phyloP scores from a whole-genome alignment of 2,888 invertebrate genomes.

The Drosophila acutilabella region DNA sequence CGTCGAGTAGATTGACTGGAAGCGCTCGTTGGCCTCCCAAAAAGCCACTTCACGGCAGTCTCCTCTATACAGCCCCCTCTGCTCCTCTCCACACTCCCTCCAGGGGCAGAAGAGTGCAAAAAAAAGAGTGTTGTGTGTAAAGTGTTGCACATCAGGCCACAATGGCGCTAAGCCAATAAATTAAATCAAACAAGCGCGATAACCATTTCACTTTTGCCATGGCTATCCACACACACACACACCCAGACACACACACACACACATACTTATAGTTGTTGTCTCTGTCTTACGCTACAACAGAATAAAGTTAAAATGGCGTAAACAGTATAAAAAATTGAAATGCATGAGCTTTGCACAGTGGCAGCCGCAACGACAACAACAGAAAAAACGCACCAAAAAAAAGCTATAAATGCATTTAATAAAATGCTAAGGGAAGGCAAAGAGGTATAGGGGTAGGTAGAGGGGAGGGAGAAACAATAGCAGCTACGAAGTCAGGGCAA shows the following conservation, averaged over 20 bases:
- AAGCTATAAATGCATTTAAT: conserved; percentile 66
- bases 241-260: conserved; percentile 34
- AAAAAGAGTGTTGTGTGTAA: conserved; percentile 63
- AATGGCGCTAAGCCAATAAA: conserved; percentile 83
- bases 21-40: conserved; percentile 55
- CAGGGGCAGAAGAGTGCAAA: not conserved
- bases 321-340: conserved; percentile 69
- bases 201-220: conserved; percentile 78
- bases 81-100: not conserved
- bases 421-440: conserved; percentile 33
- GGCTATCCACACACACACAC: conserved; percentile 56
- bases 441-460: not conserved
- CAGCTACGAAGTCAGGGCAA: conserved; percentile 12
- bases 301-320: conserved; percentile 73
- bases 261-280: conserved; percentile 18
- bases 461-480: not conserved
- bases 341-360: conserved; percentile 66
- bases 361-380: conserved; percentile 33
- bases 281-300: conserved; percentile 43
- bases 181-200: conserved; percentile 82
- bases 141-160: conserved; percentile 80
- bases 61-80: not conserved
- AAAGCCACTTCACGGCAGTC: conserved; percentile 60
- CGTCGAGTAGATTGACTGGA: conserved; percentile 68
- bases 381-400: conserved; percentile 33